Evolutionary conservation across 2,888 invertebrate genomes (phyloP).

Genomic region (Dichetophora obliterata): DNA sequence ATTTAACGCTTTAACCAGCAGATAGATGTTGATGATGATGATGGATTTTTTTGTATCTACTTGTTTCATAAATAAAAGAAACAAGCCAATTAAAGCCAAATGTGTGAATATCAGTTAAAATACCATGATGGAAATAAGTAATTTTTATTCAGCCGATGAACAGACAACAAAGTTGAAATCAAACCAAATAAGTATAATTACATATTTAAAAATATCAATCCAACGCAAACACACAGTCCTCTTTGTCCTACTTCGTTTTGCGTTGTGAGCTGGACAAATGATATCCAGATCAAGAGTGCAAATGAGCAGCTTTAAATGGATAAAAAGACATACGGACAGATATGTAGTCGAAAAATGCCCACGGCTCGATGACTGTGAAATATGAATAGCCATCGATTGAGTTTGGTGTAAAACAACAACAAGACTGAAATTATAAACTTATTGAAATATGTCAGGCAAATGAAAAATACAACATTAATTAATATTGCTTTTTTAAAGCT

Average conservation of each 20-base stretch:
- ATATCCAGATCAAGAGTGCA: neutral
- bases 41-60: slow-evolving; percentile 5
- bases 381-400: no score
- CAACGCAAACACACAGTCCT: neutral
- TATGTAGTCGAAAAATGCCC: no score
- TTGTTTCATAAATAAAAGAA: neutral
- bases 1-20: slow-evolving; percentile 25
- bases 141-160: no score
- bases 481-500: no score
- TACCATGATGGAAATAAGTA: neutral
- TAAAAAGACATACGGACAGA: no score
- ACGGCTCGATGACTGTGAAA: no score
- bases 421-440: no score
- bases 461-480: no score
- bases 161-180: neutral
- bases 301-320: neutral
- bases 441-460: no score
- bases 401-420: no score
- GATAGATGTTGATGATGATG: neutral
- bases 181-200: neutral
- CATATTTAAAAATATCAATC: neutral
- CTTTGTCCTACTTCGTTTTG: neutral
- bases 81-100: neutral
- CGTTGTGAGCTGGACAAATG: neutral
- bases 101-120: neutral